Percentiles rank a stretch among this genome's conserved stretches.
Conservation (phyloP, 2,888 invertebrate genomes). For the Cheilosia variabilis region DNA sequence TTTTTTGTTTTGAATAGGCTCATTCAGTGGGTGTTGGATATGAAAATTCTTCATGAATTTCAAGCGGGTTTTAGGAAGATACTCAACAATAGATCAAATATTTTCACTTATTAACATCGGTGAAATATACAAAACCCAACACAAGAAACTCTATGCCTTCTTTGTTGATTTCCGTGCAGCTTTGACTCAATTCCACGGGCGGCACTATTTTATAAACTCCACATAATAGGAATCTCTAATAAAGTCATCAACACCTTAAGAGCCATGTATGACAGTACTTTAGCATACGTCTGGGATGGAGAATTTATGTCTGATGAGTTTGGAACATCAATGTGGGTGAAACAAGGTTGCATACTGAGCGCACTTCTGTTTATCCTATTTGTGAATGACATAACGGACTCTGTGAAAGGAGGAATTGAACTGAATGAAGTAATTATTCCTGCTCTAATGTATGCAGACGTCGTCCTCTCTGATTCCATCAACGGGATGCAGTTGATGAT, state of each 20-base stretch:
- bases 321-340: not conserved
- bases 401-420: no score
- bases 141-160: no score
- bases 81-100: not conserved
- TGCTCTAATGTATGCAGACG: no score
- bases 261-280: no score
- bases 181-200: not conserved
- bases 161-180: not conserved
- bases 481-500: no score
- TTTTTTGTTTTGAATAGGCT: no score
- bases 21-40: no score
- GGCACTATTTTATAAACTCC: not conserved
- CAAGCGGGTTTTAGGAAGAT: not conserved
- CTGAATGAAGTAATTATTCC: no score
- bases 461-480: no score
- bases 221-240: not conserved
- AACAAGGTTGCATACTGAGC: not conserved
- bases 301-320: not conserved
- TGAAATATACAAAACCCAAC: no score
- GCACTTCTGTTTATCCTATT: not conserved
- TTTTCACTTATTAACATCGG: no score
- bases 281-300: not conserved
- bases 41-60: no score
- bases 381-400: not conserved
- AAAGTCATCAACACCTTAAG: not conserved